phyloP scores from a whole-genome alignment of 2,797 vertebrate species.

The Sebastes cheni region DNA sequence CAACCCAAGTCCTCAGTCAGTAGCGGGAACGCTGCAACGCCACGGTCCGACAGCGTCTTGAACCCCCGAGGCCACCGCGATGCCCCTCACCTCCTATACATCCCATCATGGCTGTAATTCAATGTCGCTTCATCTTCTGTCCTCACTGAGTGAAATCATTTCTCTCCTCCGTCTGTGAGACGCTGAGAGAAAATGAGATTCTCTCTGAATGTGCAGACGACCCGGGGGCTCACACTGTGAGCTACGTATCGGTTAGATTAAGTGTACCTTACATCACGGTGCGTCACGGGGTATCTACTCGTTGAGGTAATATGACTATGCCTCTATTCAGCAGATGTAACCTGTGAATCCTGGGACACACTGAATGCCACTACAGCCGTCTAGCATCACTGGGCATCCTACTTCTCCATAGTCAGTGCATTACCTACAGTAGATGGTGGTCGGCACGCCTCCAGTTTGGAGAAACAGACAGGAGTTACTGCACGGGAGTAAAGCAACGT shows the following conservation, averaged over 20 bases:
- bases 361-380: background rate
- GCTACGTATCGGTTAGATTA: background rate
- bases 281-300: background rate
- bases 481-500: too few species aligned
- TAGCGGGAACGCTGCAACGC: background rate
- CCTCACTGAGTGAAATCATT: background rate
- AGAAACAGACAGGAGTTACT: too few species aligned
- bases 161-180: background rate
- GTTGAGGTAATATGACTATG: background rate
- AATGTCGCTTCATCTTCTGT: background rate
- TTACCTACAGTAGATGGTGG: too few species aligned
- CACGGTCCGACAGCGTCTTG: background rate
- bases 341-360: background rate
- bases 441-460: too few species aligned
- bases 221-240: background rate
- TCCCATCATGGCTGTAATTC: background rate
- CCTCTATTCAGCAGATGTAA: background rate
- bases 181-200: background rate
- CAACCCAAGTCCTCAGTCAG: background rate
- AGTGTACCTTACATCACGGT: background rate
- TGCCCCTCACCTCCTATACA: background rate
- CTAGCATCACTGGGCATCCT: background rate
- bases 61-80: background rate
- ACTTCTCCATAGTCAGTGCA: too few species aligned
- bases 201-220: background rate